Evolutionary conservation across 1,140 invertebrate species (phyloP), one percentile per base, ranked within the genome.

Genomic region (Leucophenga varia): DNA sequence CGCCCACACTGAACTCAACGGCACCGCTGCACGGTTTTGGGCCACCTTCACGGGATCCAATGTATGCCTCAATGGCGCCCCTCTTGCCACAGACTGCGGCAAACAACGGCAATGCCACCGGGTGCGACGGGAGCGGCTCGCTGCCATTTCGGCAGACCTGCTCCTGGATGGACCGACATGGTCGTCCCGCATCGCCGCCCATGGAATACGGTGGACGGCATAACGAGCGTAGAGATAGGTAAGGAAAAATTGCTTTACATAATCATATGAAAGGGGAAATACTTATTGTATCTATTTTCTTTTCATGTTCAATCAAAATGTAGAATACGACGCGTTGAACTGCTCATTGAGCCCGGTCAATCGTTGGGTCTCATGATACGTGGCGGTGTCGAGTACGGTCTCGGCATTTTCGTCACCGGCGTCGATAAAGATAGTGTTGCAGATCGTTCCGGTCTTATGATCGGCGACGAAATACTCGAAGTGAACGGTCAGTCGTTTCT

Each of bases 351-450:
- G 68, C 88, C 90, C 4, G 91, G 91, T 1, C 88, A 94, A 64
- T 91, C 89, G 43, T 77, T 97, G 40, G 94, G 94, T 9, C 77
- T 97, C 47, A 94, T 95, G 90, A 95, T 97, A 43, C 79, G 93
- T 40, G 93, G 93, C 17, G 94, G 94, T 3, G 82, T 90, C 16
- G 94, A 97, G 72, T 96, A 95, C 76, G 93, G 91, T 53, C 82
- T 96, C 31, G 94, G 93, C 2, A 95, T 97, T 68, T 97, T 95
- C 77, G 87, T 97, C 49, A 95, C 93, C 1, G 93, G 93, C 2
- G 91, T 97, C 10, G 93, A 96, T 75, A 88, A 89, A 60, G 88
- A 91, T 56, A 95, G 92, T 20, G 89, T 93, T 1, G 93, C 93
- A 1, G 91, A 95, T 64, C 83, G 88, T 63, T 87, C 88, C 38